Evolutionary conservation across 2,797 vertebrate species (phyloP), one percentile per base, ranked within the genome.

Genomic region (Pseudotriccus pelzelni): DNA sequence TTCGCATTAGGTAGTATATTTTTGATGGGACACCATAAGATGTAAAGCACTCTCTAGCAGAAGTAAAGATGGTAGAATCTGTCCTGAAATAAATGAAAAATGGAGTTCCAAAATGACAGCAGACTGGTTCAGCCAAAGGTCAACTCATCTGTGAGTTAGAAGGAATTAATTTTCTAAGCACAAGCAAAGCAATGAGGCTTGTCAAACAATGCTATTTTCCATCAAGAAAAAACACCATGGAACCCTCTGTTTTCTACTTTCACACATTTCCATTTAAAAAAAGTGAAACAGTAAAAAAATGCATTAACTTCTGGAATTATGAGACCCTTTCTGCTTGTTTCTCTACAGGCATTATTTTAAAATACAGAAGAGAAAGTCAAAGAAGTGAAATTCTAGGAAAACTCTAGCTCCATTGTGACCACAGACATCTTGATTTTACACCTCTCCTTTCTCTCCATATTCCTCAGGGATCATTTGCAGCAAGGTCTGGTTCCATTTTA

Each of bases 41-140:
- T 1, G 7, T 17, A 52, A 73, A 44, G 23, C 25, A 62, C 18
- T 50, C 22, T 32, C 19, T 76, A 75, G 21, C 34, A 84, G 55
- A 84, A 89, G 49, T n/a, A 90, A 91, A 89, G 82, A 88, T 73
- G 67, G 85, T 79, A 75, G 92, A 91, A 69, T 88, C 50, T 84
- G 39, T 59, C 84, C 87, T 84, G 73, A 88, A 93, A 92, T 37
- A 91, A 88, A 84, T 94, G 59, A 87, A 90, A 93, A 92, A 92
- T 69, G 39, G 62, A 41, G 30, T 73, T 55, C 34, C 39, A 66
- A 89, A 92, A 89, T 87, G 87, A 87, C 50, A 95, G 78, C 62
- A 87, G 58, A 73, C 43, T 93, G 76, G 93, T 94, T 96, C 93
- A 96, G 93, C 82, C 95, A 95, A 93, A 95, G 96, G 93, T 94